Evolutionary conservation across 2,888 invertebrate genomes (phyloP), one percentile per base, ranked within the genome.

Genomic region (Lottia gigantea): DNA sequence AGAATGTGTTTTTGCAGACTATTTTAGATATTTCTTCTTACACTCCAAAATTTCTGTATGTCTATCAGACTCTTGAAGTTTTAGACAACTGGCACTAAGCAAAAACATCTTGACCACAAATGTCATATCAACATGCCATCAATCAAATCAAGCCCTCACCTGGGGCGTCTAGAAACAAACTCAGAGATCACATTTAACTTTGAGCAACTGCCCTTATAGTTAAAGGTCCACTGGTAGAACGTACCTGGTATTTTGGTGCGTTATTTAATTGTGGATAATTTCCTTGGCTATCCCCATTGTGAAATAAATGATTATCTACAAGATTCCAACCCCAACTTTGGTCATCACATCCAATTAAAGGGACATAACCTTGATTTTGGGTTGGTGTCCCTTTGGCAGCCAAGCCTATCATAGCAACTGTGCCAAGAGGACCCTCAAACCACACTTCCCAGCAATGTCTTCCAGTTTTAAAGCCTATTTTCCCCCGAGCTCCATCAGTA

Each of bases 311-410:
- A 91, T 98, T 98, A 90, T 98, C 98, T 67, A 98, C 98, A 82
- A 99, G 91, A 91, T 98, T 98, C 98, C 98, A 99, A 16, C 98
- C 98, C 98, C 98, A 99, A 85, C 97, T 97, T 88, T 98, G 95
- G 88, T 96, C 95, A 90, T 98, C 97, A 7, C 95, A 94, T 46
- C 98, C 98, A 76, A 98, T 90, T 72, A 99, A 90, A 12, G 97
- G 95, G 67, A 97, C 94, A 91, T 99, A 99, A 70, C 98, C 98
- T 84, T 94, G 95, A 88, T 95, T 95, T 88, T 98, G 95, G 75
- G 98, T 90, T 55, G 95, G 92, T 14, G 98, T 96, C 86, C 98
- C 96, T 90, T 89, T 86, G n/a, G 86, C 85, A 63, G 86, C 85
- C 14, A 88, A 79, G 68, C 88, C 98, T 84, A 99, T 94, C 62